Evolutionary conservation across 2,888 invertebrate genomes (phyloP), one percentile per base, ranked within the genome.

Genomic region (Macaria notata): DNA sequence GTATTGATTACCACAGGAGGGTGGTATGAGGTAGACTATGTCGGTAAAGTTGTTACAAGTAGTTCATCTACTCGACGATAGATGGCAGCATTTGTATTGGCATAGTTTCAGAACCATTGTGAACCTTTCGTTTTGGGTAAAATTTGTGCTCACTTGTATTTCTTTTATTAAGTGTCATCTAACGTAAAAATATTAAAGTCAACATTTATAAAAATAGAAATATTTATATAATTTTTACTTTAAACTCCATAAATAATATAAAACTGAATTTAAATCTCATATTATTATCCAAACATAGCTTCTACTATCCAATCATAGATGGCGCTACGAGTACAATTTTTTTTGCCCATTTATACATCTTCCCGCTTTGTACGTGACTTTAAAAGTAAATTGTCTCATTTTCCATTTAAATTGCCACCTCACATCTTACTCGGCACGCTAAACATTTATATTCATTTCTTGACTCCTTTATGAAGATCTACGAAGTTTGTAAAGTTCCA

Each of bases 371-470:
- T 83, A 88, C 89, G 89, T 90, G 89, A 88, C 86, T 85, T 79
- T 79, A 59, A 70, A 79, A 75, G 76, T 70, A 86, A 89, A 90
- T 78, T 79, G 81, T 79, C 86, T 88, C 75, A 88, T 89, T 90
- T 85, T 84, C 80, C 73, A 71, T 75, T 73, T 71, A 84, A 88
- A 87, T 87, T 87, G 81, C 84, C 72, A 76, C 75, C 79, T 85
- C 80, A 83, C 86, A 83, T 86, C 87, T 88, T 83, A 86, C 81
- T 87, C 77, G 66, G 72, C 73, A 72, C 74, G 75, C 72, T 64
- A 74, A 76, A 72, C 86, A 84, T 89, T 88, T 84, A 83, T 86
- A 87, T 84, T 87, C 84, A 83, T 88, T 86, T 83, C 76, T 79
- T 54, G 68, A 66, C 63, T 71, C 68, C 73, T 83, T 83, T 79